These are phyloP conservation scores for Gymnosoma rotundatum DNA, from an alignment of 2,888 invertebrate genomes.

Conservation along the genomic window DNA sequence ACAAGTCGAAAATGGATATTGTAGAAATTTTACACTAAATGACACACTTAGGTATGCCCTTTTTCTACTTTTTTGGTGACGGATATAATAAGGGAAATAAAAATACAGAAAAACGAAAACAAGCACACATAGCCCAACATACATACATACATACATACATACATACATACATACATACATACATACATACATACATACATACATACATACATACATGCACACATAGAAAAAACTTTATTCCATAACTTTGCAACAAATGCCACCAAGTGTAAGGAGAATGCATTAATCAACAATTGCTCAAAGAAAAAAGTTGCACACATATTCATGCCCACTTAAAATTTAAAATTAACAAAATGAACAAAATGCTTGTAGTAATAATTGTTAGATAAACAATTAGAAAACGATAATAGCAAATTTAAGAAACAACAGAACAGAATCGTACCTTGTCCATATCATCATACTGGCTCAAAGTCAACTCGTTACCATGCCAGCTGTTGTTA, in stretches of 20 bases:
- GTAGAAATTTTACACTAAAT: too few species aligned
- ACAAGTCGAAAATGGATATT: too few species aligned
- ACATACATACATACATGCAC: background rate
- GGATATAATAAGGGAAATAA: background rate
- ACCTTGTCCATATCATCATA: background rate
- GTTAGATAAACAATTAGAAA: conserved; percentile 29
- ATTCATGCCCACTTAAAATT: background rate
- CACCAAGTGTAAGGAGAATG: conserved; percentile 63
- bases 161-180: too few species aligned
- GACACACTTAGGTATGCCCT: too few species aligned
- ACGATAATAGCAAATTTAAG: background rate
- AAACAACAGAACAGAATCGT: background rate
- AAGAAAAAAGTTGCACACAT: background rate
- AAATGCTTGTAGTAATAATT: conserved; percentile 43
- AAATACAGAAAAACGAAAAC: background rate
- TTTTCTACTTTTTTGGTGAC: too few species aligned
- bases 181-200: conserved; percentile 15
- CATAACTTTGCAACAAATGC: conserved; percentile 70
- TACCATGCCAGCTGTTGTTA: conserved; percentile 1
- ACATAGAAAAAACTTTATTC: conserved; percentile 68
- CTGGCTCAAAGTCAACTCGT: conserved; percentile 22
- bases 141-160: too few species aligned
- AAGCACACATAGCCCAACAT: too few species aligned
- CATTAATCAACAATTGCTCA: conserved; percentile 13
- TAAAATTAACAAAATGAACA: background rate